Evolutionary conservation across 2,797 vertebrate species (phyloP).

Genomic region (Tolypeutes matacus): DNA sequence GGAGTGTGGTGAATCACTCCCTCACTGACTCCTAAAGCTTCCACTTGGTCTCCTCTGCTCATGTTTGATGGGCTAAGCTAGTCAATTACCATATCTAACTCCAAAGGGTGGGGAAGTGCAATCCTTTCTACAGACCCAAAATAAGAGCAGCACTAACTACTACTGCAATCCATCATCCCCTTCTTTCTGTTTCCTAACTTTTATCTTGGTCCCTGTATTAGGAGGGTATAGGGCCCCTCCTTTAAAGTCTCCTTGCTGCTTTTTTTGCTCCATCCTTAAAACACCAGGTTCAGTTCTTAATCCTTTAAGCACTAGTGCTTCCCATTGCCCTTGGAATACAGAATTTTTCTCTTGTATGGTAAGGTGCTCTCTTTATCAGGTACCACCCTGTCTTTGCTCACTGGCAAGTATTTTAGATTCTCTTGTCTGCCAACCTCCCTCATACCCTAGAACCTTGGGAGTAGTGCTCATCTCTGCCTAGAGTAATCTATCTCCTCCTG

Average conservation of each 20-base stretch:
- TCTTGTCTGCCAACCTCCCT: not conserved
- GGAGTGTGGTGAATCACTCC: not conserved
- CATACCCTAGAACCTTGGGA: not conserved
- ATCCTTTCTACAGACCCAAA: not conserved
- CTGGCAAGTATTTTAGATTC: not conserved
- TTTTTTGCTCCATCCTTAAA: not conserved
- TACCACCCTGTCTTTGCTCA: fast-evolving
- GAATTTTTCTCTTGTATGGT: not conserved
- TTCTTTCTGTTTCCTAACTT: not conserved
- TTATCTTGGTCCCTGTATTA: not conserved
- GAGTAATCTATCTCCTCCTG: not conserved
- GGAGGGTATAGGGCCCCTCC: not conserved
- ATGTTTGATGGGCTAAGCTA: not conserved
- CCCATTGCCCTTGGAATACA: not conserved
- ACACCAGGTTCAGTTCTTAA: not conserved
- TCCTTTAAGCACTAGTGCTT: not conserved
- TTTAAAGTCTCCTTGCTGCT: not conserved
- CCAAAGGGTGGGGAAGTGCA: not conserved
- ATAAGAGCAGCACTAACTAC: not conserved
- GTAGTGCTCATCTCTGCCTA: not conserved
- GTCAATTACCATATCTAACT: not conserved
- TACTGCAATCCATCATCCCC: not conserved
- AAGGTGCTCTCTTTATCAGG: not conserved
- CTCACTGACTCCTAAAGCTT: not conserved
- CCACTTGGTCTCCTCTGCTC: not conserved